phyloP scores from a whole-genome alignment of 2,797 vertebrate species.

The Rhabdomys pumilio region DNA sequence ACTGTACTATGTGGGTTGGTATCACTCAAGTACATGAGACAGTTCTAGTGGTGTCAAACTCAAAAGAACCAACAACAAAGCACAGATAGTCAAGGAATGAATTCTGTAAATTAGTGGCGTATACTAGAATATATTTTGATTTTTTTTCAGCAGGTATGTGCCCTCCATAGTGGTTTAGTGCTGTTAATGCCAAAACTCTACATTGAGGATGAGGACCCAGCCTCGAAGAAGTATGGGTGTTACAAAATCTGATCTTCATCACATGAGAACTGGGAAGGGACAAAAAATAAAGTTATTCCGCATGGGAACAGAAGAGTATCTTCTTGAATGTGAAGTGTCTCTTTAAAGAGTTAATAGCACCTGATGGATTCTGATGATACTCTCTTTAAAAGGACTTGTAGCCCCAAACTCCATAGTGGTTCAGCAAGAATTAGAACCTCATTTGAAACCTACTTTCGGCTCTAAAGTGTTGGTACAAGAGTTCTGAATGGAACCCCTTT shows the following conservation, averaged over 20 bases:
- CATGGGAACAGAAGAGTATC: not conserved
- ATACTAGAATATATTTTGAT: not conserved
- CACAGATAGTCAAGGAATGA: not conserved
- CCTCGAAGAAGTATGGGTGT: not conserved
- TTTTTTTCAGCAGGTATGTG: not conserved
- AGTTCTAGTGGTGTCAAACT: not conserved
- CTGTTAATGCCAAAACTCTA: not conserved
- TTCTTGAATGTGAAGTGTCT: not conserved
- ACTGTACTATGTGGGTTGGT: not conserved
- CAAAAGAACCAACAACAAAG: not conserved
- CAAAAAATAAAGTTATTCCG: not conserved
- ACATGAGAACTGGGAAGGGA: not conserved
- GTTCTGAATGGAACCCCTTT: not conserved
- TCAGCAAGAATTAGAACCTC: not conserved
- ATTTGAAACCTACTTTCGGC: not conserved
- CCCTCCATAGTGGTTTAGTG: not conserved
- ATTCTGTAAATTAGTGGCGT: not conserved
- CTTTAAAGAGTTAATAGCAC: not conserved
- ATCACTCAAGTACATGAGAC: not conserved
- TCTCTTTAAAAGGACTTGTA: not conserved
- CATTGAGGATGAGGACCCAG: not conserved
- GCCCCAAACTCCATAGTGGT: not conserved
- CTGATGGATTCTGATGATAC: not conserved
- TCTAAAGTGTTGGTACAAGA: not conserved
- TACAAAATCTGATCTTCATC: not conserved